Base-by-base conservation (phyloP, 2,888 invertebrate species). In the Caradrina kadenii region DNA sequence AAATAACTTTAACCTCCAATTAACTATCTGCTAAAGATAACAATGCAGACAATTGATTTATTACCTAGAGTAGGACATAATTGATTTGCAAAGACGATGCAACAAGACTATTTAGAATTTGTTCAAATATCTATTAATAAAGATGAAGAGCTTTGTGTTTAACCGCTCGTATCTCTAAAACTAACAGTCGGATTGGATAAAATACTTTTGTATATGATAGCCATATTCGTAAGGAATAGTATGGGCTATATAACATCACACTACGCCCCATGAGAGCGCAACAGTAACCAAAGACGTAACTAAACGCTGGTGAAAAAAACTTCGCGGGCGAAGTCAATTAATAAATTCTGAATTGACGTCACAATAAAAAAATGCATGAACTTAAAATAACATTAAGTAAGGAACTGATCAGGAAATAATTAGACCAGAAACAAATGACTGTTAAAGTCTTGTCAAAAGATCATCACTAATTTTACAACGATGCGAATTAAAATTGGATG, bases 1-100 rank as follows among this genome's bases (percentile, higher is more conserved):
- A 48, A 67, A 68, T 55, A 21, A 50, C 54, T 50, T 64, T 64
- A 70, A 65, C 65, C 73, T 73, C 50, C 56, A 35, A 49, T 64
- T 63, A 55, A 63, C 42, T 31, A 26, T 60, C 22, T 49, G 13
- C 17, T 39, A 11, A 63, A 26, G 39, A 49, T 22, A 54, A 22
- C 5, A 13, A 39, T 10, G 3, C 49, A 49, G 49, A 49, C 49
- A 49, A 49, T 49, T 49, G n/a, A 8, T 49, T n/a, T 49, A 19
- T 49, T 49, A 49, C 11, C 6, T 17, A 17, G 17, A 26, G 2
- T 26, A 26, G 1, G 4, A 45, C 45, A 35, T 35, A 39, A 39
- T 39, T 39, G 2, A 39, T 11, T 39, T 39, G 0, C 11, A 71
- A 49, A 49, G 72, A 22, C 19, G 39, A 61, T 48, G 4, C 4